Base-by-base conservation (phyloP, 1,140 invertebrate species). In the Drosophila asahinai region DNA sequence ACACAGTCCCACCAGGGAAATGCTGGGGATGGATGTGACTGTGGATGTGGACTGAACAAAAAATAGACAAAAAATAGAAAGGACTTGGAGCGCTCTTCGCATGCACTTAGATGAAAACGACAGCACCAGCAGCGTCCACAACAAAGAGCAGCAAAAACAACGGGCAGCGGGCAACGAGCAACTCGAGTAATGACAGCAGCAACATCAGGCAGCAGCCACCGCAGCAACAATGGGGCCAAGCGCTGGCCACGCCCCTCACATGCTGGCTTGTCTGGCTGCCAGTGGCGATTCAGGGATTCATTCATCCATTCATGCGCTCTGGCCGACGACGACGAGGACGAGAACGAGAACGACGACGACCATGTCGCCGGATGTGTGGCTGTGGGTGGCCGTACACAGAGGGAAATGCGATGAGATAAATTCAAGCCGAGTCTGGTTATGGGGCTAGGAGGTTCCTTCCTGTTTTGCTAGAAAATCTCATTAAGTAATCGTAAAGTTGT, bases 91-190 rank as follows among this genome's bases (percentile, higher is more conserved):
- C 86, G 86, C 81, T 76, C 86, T 87, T 89, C 64, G 81, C 80
- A 82, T 87, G 84, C 84, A 87, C 84, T 87, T 87, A 87, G 81
- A 87, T 83, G 86, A 81, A 89, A 89, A 90, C 86, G 86, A 87
- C 83, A 68, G 65, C 71, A 80, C 62, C 80, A 79, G 49, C 65
- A 66, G 38, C 66, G 71, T 40, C 64, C 62, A 59, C 61, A 79
- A 55, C 71, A 79, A 57, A 71, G 67, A 71, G 64, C 67, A 68
- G 67, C 60, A 70, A 58, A 64, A 81, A 72, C 52, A 76, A 52
- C 40, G 58, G 54, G 51, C 59, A 51, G 14, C 51, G 49, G n/a
- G n/a, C 52, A 54, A 3, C 49, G 33, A 55, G 33, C 68, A 78
- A 70, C 75, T 78, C 78, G 75, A 86, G 83, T 86, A 86, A 86